Evolutionary conservation across 1,140 invertebrate genomes (phyloP).

Genomic region (Hyphantria cunea): DNA sequence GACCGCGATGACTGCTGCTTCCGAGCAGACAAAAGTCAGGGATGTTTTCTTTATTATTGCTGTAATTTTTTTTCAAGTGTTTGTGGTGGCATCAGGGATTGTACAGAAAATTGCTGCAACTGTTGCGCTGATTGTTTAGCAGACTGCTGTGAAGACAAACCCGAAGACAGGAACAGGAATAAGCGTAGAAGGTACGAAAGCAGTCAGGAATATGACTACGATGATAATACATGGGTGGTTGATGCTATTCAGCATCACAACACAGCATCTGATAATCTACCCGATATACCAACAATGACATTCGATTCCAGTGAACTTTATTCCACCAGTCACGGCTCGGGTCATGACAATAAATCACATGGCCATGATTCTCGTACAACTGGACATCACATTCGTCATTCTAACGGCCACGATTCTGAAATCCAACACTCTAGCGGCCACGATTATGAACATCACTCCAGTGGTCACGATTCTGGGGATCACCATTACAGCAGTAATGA

Average conservation of each 20-base stretch:
- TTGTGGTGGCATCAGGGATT: constrained; percentile 3
- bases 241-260: not conserved
- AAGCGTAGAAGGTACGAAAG: constrained; percentile 3
- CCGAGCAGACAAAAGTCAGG: not conserved
- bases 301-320: not conserved
- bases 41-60: constrained; percentile 1
- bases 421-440: constrained; percentile 5
- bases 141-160: constrained; percentile 24
- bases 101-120: constrained; percentile 30
- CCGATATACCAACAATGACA: too few species aligned
- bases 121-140: constrained; percentile 22
- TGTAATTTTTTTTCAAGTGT: not conserved
- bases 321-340: not conserved
- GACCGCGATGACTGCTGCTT: constrained; percentile 20
- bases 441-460: constrained; percentile 1
- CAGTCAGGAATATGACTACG: not conserved
- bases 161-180: constrained; percentile 1
- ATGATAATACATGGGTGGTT: constrained; percentile 2
- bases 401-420: not conserved
- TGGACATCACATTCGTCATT: not conserved
- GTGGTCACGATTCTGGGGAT: constrained; percentile 2
- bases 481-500: not conserved
- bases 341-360: not conserved
- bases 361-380: not conserved
- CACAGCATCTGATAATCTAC: not conserved